Base-by-base conservation (phyloP, 2,888 invertebrate genomes). In the Ennomos erosarius region DNA sequence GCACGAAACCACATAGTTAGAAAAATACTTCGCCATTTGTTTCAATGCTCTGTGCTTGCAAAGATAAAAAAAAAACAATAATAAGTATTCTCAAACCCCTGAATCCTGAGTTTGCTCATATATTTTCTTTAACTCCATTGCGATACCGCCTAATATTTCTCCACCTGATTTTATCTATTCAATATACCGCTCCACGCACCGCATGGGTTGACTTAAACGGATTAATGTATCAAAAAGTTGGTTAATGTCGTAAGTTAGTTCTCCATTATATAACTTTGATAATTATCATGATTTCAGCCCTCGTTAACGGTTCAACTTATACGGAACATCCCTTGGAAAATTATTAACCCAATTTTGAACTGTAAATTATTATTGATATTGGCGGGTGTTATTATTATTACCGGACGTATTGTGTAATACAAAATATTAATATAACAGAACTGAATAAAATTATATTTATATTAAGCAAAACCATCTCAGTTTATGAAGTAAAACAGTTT, bases 201-300 rank as follows among this genome's bases (percentile, higher is more conserved):
- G 52, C 64, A 60, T 34, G 57, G 58, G 58, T 53, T 59, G 56
- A 63, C 55, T 62, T 64, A 63, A 67, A 61, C 62, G 63, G 60
- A 72, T 71, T 74, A 74, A 70, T 75, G 65, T 62, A 74, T 71
- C 67, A 70, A 70, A 70, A 71, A 75, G 68, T 71, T 74, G 37
- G 46, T 51, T 70, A 59, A 64, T 67, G 69, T 67, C 67, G 62
- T 57, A 65, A 75, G 67, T 72, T 68, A 55, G 43, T 59, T 59
- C 67, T 42, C 50, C 48, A 55, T 55, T 56, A 50, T 45, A 53
- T 62, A 70, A 69, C 68, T 64, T 68, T 59, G 57, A 64, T 64
- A 68, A 65, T 66, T 67, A 67, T 64, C 67, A 60, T 64, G 69
- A 69, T 69, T 64, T 64, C 57, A 64, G 59, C 60, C 62, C 62